Evolutionary conservation across 2,888 invertebrate genomes (phyloP).

Genomic region (Epirrhoe tristata): DNA sequence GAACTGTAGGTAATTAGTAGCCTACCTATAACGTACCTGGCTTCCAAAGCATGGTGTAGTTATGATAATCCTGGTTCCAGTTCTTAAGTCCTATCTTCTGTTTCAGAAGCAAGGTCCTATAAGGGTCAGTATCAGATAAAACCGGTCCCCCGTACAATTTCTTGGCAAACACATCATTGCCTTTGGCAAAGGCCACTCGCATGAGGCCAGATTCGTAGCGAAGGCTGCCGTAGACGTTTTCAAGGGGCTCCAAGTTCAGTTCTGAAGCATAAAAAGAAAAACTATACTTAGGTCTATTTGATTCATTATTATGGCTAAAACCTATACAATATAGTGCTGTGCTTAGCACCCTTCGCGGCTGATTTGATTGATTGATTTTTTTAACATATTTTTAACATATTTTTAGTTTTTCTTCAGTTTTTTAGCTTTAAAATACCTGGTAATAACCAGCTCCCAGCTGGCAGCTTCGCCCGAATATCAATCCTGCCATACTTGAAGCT

Average conservation of each 20-base stretch:
- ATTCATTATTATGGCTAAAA: neutral
- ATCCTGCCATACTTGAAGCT: conserved; percentile 89
- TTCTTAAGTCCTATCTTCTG: conserved; percentile 71
- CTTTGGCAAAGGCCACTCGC: conserved; percentile 89
- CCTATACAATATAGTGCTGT: no score
- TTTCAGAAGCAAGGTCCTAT: conserved; percentile 67
- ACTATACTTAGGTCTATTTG: neutral
- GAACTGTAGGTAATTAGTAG: no score
- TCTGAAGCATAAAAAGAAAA: conserved; percentile 81
- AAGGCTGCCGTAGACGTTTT: conserved; percentile 86
- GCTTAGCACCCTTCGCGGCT: no score
- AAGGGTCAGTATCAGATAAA: conserved; percentile 73
- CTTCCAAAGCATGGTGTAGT: conserved; percentile 89
- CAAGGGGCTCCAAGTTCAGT: conserved; percentile 87
- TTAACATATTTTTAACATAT: no score
- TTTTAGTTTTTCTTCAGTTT: neutral
- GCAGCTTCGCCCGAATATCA: conserved; percentile 89
- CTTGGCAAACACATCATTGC: conserved; percentile 82
- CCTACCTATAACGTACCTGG: conserved; percentile 71
- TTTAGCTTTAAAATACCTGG: conserved; percentile 82
- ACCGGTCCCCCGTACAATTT: conserved; percentile 72
- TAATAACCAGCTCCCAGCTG: conserved; percentile 91
- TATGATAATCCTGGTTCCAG: conserved; percentile 88
- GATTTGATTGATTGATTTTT: no score
- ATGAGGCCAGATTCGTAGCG: conserved; percentile 89